A percentile compares a stretch with the other conserved stretches of the same genome.
phyloP scores from a whole-genome alignment of 1,140 invertebrate genomes.

The Gryon sp. region DNA sequence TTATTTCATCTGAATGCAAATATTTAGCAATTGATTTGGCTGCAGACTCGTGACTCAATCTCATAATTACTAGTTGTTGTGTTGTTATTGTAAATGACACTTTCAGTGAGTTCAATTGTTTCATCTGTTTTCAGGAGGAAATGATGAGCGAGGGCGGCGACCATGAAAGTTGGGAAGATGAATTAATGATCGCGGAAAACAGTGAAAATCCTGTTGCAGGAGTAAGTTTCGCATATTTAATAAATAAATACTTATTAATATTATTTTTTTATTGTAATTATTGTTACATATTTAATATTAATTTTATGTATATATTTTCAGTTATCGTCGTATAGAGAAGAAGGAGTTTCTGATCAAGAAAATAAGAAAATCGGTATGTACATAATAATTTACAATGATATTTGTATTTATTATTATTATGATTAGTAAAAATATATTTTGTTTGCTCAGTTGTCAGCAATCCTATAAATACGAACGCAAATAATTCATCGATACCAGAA shows the following conservation, averaged over 20 bases:
- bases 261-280: no score
- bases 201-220: constrained; percentile 75
- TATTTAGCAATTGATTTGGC: constrained; percentile 14
- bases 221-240: constrained; percentile 63
- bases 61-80: constrained; percentile 6
- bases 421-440: not conserved
- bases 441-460: constrained; percentile 66
- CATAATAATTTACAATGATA: not conserved
- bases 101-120: constrained; percentile 2
- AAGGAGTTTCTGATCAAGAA: constrained; percentile 78
- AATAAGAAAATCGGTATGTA: constrained; percentile 76
- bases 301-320: constrained; percentile 67
- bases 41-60: not conserved
- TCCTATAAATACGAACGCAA: constrained; percentile 73
- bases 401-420: constrained; percentile 5
- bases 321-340: constrained; percentile 77
- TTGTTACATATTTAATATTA: constrained; percentile 4
- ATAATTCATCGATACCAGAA: constrained; percentile 75
- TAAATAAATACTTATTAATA: no score
- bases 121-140: constrained; percentile 71
- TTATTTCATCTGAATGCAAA: no score
- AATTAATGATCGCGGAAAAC: constrained; percentile 74
- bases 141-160: constrained; percentile 77
- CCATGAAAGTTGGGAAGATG: constrained; percentile 77
- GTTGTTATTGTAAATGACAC: not conserved